These are phyloP conservation scores for Panzeria rudis DNA, from an alignment of 2,888 invertebrate genomes.

Conservation along the genomic window DNA sequence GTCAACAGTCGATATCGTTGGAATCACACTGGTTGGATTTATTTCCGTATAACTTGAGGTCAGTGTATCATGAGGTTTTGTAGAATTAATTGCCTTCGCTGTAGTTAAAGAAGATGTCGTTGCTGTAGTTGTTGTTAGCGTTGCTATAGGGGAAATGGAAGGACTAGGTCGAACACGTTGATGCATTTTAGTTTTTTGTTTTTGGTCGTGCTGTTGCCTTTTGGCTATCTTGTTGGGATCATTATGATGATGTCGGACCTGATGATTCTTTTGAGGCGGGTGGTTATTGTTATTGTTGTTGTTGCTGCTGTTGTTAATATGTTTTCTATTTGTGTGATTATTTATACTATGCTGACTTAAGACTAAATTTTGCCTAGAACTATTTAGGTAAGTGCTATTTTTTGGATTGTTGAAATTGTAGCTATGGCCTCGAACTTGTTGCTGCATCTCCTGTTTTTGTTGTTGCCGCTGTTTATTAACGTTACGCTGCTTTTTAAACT, in stretches of 20 bases:
- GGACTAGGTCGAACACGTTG: constrained; percentile 75
- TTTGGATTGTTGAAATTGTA: constrained; percentile 76
- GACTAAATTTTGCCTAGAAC: constrained; percentile 71
- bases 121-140: constrained; percentile 57
- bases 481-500: constrained; percentile 56
- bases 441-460: constrained; percentile 73
- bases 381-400: constrained; percentile 72
- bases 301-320: constrained; percentile 69
- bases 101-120: constrained; percentile 53
- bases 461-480: constrained; percentile 71
- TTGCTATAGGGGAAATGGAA: constrained; percentile 73
- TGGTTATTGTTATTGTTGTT: constrained; percentile 74
- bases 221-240: constrained; percentile 80
- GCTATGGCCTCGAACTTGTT: constrained; percentile 75
- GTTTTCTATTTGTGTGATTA: constrained; percentile 74
- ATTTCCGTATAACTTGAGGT: constrained; percentile 50
- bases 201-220: constrained; percentile 80
- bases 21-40: constrained; percentile 66
- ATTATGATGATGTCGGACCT: constrained; percentile 82
- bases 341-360: constrained; percentile 72
- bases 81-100: constrained; percentile 47
- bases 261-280: constrained; percentile 79
- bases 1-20: constrained; percentile 73
- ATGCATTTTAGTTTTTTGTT: constrained; percentile 78
- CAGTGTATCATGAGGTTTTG: constrained; percentile 31